Conservation (phyloP, 2,113 vertebrate species). For the Melanerpes aurifrons region DNA sequence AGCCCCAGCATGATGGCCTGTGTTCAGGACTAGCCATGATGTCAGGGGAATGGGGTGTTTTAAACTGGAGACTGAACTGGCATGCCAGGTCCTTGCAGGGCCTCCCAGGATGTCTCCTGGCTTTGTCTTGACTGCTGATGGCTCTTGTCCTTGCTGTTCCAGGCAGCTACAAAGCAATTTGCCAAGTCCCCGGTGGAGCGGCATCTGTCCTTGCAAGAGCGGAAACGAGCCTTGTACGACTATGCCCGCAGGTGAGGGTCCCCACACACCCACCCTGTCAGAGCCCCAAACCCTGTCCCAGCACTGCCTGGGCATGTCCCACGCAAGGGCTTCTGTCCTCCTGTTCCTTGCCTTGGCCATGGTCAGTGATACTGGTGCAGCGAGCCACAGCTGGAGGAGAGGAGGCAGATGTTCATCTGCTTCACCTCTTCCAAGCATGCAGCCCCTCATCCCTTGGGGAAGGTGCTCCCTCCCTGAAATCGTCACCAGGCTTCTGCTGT, state of each 20-base stretch:
- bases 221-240: conserved; percentile 91
- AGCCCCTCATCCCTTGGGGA: neutral
- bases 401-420: neutral
- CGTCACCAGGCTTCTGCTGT: neutral
- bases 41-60: neutral
- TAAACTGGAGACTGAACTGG: neutral
- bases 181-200: conserved; percentile 89
- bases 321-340: fast-evolving
- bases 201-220: conserved; percentile 94
- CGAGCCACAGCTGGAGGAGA: neutral
- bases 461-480: neutral
- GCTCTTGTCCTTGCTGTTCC: neutral
- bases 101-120: neutral
- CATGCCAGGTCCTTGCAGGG: neutral
- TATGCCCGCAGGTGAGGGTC: conserved; percentile 90
- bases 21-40: neutral
- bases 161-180: conserved; percentile 70
- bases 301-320: neutral
- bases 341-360: too few species aligned
- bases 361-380: fast-evolving
- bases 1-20: fast-evolving
- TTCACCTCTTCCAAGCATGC: fast-evolving
- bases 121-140: neutral
- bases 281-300: neutral
- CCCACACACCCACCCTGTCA: fast-evolving